Percentiles rank a stretch among this genome's conserved stretches.
Evolutionary conservation across 2,797 vertebrate species (phyloP).

Genomic region (Anguilla megastoma): DNA sequence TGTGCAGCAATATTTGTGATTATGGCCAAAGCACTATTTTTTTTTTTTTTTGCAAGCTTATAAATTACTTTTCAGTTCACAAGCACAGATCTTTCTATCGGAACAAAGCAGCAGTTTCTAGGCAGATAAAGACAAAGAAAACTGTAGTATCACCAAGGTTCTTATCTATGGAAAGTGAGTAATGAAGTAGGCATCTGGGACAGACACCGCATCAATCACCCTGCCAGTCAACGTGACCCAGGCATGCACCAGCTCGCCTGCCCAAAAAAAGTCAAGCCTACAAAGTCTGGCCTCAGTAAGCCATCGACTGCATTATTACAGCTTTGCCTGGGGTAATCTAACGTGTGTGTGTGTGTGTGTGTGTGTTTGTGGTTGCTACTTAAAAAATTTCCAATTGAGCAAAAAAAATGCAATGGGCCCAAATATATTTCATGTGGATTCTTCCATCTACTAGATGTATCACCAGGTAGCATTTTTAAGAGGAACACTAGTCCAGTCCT

Average conservation of each 20-base stretch:
- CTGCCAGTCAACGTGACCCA: conserved; percentile 39
- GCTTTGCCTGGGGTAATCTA: background rate
- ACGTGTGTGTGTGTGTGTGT: conserved; percentile 2
- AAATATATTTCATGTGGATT: background rate
- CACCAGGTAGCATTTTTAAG: background rate
- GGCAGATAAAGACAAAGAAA: conserved; percentile 70
- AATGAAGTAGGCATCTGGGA: conserved; percentile 69
- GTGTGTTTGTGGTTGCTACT: background rate
- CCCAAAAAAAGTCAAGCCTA: background rate
- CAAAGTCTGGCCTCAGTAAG: background rate
- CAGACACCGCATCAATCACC: conserved; percentile 68
- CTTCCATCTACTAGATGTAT: background rate
- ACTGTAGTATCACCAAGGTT: conserved; percentile 65
- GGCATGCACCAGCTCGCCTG: background rate
- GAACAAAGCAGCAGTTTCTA: conserved; percentile 60
- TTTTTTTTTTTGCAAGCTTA: conserved; percentile 59
- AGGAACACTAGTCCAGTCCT: background rate
- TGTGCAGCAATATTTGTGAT: conserved; percentile 50
- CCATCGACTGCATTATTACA: background rate
- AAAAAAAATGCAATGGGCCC: background rate
- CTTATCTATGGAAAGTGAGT: conserved; percentile 70
- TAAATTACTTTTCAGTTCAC: conserved; percentile 63
- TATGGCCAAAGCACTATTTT: conserved; percentile 47
- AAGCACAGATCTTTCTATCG: conserved; percentile 59
- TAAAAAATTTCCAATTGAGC: background rate